Evolutionary conservation across 2,797 vertebrate genomes (phyloP).

Genomic region (Enteromius radiatus): DNA sequence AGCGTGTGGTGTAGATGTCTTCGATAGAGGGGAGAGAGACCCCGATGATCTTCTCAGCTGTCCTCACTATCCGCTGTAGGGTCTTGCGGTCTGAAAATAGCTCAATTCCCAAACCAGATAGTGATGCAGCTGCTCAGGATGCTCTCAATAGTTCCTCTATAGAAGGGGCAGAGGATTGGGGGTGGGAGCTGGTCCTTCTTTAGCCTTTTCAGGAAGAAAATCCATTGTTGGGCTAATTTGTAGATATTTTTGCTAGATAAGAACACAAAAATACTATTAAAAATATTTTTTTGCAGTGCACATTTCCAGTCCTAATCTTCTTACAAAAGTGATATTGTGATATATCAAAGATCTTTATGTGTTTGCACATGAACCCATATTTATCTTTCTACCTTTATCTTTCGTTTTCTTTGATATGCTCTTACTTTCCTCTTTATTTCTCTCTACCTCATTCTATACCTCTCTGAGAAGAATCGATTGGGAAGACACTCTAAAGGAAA

Average conservation of each 20-base stretch:
- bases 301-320: slow-evolving; percentile 13
- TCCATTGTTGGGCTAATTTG: no score
- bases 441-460: slow-evolving; percentile 44
- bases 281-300: not conserved
- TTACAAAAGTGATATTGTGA: slow-evolving; percentile 2
- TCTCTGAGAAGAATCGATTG: slow-evolving; percentile 51
- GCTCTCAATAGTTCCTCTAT: no score
- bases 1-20: no score
- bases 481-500: slow-evolving; percentile 50
- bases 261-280: not conserved
- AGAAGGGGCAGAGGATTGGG: no score
- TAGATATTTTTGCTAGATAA: not conserved
- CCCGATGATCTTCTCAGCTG: no score
- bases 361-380: slow-evolving; percentile 24
- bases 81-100: no score
- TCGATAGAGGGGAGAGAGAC: no score
- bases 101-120: no score
- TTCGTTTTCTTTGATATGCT: slow-evolving; percentile 13
- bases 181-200: no score
- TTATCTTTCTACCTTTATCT: slow-evolving; percentile 34
- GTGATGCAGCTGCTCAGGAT: no score
- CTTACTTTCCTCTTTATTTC: slow-evolving; percentile 33
- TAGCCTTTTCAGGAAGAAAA: no score
- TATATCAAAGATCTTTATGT: slow-evolving; percentile 25
- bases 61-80: no score